Evolutionary conservation across 2,888 invertebrate species (phyloP), one percentile per base, ranked within the genome.

Genomic region (Cephus spinipes): DNA sequence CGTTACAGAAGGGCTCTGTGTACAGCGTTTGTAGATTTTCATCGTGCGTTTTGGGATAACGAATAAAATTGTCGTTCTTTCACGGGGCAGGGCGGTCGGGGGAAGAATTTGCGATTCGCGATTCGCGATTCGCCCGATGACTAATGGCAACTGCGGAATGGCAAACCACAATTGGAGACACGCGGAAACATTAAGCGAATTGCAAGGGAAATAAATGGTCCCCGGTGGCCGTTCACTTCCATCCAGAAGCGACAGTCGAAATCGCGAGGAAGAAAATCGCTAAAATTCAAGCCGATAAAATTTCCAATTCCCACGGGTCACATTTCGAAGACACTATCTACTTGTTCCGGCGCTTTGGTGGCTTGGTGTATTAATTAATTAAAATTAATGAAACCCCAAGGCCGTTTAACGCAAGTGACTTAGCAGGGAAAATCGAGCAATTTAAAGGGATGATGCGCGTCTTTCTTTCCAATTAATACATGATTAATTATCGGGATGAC

Each of bases 381-480:
- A 85, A 87, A 87, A 88, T 89, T 89, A 88, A 88, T 85, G 85
- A 84, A 83, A 84, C 76, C 79, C 34, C 34, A 34, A 34, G 36
- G 77, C 76, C 71, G 69, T 68, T 69, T 80, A 79, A 78, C 77
- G 71, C 68, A 71, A 77, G 73, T 81, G 71, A 69, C 82, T 74
- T 73, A 68, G 75, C 73, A 79, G 76, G 55, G 80, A 85, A 85
- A 88, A 84, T 84, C 85, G 79, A 81, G 85, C 79, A 89, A 88
- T 89, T 88, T 86, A 80, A 80, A 74, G 81, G 84, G 86, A 88
- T 89, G 89, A 89, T 86, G 84, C 83, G 84, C 83, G 84, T 81
- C 87, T 89, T 89, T 89, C 87, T 88, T 89, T 87, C 88, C 89
- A 90, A 89, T 90, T 90, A 90, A 90, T 90, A 85, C 84, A 87